Base-by-base conservation (phyloP, 2,888 invertebrate species). In the Synergus gifuensis region DNA sequence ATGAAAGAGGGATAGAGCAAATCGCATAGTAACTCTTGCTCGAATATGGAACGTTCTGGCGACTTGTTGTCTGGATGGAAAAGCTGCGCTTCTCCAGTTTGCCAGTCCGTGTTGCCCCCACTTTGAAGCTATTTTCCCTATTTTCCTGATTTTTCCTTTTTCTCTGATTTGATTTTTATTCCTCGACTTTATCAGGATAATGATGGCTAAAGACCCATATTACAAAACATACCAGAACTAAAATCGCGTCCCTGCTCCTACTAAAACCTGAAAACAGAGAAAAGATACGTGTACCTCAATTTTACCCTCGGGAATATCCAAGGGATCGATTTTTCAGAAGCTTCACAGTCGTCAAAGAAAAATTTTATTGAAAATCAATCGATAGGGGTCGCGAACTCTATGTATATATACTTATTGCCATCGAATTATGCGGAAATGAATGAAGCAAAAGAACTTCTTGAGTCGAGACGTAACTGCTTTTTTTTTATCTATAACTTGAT, bases 31-130 rank as follows among this genome's bases (percentile, higher is more conserved):
- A 80, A 82, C 82, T 84, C 79, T 79, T 76, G 63, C 83, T 84
- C 85, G 85, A 84, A 87, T 86, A 85, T 87, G 85, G 87, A 85
- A 87, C 87, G 83, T 77, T 80, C 78, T 73, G 87, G 87, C 87
- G 87, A 83, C 87, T 83, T 81, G 69, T 60, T 76, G 87, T 87
- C 87, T 87, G 83, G 82, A 78, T 81, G 76, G 82, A 86, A 86
- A 86, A 86, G 82, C 83, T 78, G 79, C 83, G 83, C 79, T 78
- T 84, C 83, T 77, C 80, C 81, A 76, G 79, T 80, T 64, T 54
- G 18, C 80, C 78, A 44, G 22, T 67, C 36, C 49, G 11, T 58
- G n/a, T 36, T 66, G n/a, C 18, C 9, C 42, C 62, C 62, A 62
- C 22, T 44, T 44, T 42, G 18, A 12, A 8, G 22, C 67, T 46